phyloP scores from a whole-genome alignment of 2,888 invertebrate genomes.

The Drosophila antonietae region DNA sequence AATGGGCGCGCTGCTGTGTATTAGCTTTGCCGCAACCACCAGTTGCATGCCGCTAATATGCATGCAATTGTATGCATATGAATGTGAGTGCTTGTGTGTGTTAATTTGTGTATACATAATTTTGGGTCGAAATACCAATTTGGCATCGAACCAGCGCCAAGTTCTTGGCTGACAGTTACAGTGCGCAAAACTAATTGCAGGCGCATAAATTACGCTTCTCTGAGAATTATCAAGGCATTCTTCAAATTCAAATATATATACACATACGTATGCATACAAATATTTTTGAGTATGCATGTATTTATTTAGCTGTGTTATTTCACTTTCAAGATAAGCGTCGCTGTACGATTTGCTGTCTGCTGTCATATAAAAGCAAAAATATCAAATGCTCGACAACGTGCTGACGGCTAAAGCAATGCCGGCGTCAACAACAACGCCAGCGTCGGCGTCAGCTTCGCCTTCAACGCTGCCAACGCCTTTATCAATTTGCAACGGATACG shows the following conservation, averaged over 20 bases:
- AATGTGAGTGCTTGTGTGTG: not conserved
- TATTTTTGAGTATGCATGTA: not conserved
- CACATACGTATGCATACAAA: not conserved
- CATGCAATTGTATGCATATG: constrained; percentile 7
- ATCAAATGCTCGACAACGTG: constrained; percentile 36
- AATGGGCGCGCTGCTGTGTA: not conserved
- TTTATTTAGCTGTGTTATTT: constrained; percentile 19
- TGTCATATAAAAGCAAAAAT: constrained; percentile 50
- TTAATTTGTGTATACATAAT: constrained; percentile 20
- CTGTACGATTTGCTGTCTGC: constrained; percentile 42
- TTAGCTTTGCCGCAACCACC: constrained; percentile 43
- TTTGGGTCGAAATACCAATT: constrained; percentile 31
- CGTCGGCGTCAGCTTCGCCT: constrained; percentile 14
- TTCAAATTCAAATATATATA: constrained; percentile 29
- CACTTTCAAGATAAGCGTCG: constrained; percentile 60
- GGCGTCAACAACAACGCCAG: constrained; percentile 6
- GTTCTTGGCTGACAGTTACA: constrained; percentile 47
- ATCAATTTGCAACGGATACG: constrained; percentile 61
- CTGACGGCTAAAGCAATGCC: constrained; percentile 31
- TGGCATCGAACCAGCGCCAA: constrained; percentile 65
- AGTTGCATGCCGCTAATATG: constrained; percentile 47
- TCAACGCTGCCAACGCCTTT: constrained; percentile 53
- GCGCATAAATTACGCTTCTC: constrained; percentile 54
- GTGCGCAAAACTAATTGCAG: constrained; percentile 58
- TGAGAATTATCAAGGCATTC: constrained; percentile 38